phyloP scores from a whole-genome alignment of 1,140 invertebrate genomes.

The Helicoverpa armigera region DNA sequence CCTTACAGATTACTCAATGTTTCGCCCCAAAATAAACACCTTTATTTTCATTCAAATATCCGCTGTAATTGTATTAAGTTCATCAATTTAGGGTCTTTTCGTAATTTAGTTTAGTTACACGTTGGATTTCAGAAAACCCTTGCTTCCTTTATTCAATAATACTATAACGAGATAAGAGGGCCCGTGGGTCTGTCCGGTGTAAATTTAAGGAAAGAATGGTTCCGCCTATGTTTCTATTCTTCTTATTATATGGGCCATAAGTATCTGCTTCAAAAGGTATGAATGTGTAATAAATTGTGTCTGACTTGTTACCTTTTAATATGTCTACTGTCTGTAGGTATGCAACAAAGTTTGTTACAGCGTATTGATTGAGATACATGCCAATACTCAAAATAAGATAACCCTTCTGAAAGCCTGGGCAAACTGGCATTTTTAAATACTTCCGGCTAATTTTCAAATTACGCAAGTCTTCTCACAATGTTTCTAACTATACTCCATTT shows the following conservation, averaged over 20 bases:
- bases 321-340: not conserved
- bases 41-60: constrained; percentile 39
- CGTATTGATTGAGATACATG: too few species aligned
- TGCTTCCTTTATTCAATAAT: constrained; percentile 65
- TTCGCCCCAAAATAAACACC: constrained; percentile 37
- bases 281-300: too few species aligned
- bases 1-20: constrained; percentile 28
- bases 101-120: constrained; percentile 51
- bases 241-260: too few species aligned
- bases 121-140: constrained; percentile 65
- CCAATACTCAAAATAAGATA: too few species aligned
- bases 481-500: too few species aligned
- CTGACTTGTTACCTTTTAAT: not conserved
- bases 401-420: too few species aligned
- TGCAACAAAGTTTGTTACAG: too few species aligned
- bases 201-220: constrained; percentile 43
- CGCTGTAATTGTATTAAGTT: constrained; percentile 44
- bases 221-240: constrained; percentile 23
- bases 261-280: too few species aligned
- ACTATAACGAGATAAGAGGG: constrained; percentile 59
- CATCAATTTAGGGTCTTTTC: constrained; percentile 32
- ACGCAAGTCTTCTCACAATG: not conserved
- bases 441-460: too few species aligned
- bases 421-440: too few species aligned
- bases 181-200: constrained; percentile 47